phyloP scores from a whole-genome alignment of 2,113 vertebrate species.

The Python bivittatus region DNA sequence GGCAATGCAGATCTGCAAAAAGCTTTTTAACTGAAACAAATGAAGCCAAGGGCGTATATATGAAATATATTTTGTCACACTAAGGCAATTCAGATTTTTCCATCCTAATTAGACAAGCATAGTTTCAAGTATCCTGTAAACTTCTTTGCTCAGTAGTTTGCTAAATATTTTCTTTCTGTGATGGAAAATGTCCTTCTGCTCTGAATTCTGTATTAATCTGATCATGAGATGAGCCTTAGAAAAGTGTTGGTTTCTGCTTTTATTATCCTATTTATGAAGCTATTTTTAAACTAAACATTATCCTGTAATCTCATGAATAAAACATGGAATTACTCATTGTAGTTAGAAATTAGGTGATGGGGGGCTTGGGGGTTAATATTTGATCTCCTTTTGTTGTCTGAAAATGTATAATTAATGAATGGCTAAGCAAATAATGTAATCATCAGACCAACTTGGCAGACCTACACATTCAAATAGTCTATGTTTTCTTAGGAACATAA shows the following conservation, averaged over 20 bases:
- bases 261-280: conserved; percentile 76
- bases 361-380: conserved; percentile 34
- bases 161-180: conserved; percentile 70
- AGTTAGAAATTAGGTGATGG: conserved; percentile 60
- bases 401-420: conserved; percentile 48
- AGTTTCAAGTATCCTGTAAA: conserved; percentile 67
- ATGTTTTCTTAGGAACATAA: not conserved
- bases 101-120: conserved; percentile 58
- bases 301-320: conserved; percentile 76
- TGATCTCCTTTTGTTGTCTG: conserved; percentile 51
- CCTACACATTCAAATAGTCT: not conserved
- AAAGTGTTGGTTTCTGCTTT: conserved; percentile 77
- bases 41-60: not conserved
- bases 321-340: conserved; percentile 68
- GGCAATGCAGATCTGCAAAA: not conserved
- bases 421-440: conserved; percentile 39
- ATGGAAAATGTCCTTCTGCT: conserved; percentile 78
- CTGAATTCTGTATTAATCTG: conserved; percentile 74
- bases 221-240: conserved; percentile 70
- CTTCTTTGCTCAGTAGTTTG: conserved; percentile 64
- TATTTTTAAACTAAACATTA: conserved; percentile 71
- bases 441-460: conserved; percentile 16
- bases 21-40: not conserved
- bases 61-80: conserved; percentile 16
- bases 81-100: conserved; percentile 37